Evolutionary conservation across 2,113 vertebrate genomes (phyloP).

Genomic region (Labrus mixtus): DNA sequence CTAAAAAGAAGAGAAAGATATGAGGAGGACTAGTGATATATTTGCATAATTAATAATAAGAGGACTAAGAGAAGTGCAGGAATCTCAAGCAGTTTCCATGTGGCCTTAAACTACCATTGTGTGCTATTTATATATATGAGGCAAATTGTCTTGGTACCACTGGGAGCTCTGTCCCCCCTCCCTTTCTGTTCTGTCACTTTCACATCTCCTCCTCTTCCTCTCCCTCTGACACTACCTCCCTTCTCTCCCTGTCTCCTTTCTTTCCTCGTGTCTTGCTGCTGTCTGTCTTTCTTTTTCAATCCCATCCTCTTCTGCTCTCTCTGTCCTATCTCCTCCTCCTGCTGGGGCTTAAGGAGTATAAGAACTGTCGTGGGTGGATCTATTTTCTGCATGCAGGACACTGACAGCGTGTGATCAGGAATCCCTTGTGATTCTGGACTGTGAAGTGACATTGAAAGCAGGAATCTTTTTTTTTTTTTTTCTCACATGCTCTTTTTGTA

Average conservation of each 20-base stretch:
- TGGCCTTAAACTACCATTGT: constrained; percentile 30
- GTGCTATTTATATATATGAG: constrained; percentile 14
- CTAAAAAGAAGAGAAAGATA: too few relatives aligned
- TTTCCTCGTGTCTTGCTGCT: constrained; percentile 26
- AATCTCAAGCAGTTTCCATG: constrained; percentile 32
- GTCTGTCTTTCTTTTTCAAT: constrained; percentile 5
- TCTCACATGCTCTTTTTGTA: constrained; percentile 30
- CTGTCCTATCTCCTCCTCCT: constrained; percentile 23
- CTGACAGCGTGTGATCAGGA: constrained; percentile 57
- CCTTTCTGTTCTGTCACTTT: constrained; percentile 2
- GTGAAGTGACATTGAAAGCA: constrained; percentile 71
- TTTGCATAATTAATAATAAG: neutral
- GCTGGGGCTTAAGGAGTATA: constrained; percentile 62
- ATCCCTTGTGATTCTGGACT: constrained; percentile 66
- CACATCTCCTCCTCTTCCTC: constrained; percentile 6
- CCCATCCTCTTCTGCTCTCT: neutral
- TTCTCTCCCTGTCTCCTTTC: constrained; percentile 19
- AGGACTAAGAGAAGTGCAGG: neutral
- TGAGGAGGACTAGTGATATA: too few relatives aligned
- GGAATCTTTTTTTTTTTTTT: constrained; percentile 30
- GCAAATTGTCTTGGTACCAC: constrained; percentile 35
- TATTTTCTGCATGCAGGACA: constrained; percentile 73
- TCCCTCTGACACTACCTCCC: constrained; percentile 22
- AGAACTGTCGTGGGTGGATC: constrained; percentile 59
- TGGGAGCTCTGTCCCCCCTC: constrained; percentile 10